phyloP scores from a whole-genome alignment of 2,797 vertebrate species.

The Tragopan temminckii region DNA sequence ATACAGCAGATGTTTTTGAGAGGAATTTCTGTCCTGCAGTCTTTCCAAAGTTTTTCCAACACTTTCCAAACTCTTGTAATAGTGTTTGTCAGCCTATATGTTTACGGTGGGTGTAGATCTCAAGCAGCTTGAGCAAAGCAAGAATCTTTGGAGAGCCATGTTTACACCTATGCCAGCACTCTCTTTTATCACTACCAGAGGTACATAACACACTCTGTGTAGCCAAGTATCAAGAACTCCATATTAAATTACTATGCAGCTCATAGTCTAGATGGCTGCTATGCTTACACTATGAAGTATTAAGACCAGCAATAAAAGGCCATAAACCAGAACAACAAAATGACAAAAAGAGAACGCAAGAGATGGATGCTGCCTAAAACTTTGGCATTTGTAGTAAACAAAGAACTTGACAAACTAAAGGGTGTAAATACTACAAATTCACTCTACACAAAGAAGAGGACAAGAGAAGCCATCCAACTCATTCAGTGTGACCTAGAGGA shows the following conservation, averaged over 20 bases:
- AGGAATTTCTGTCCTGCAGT: neutral
- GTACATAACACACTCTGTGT: neutral
- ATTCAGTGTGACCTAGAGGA: neutral
- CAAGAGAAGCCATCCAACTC: neutral
- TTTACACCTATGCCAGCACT: neutral
- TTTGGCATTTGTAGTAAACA: neutral
- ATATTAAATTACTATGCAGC: neutral
- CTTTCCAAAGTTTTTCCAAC: no score
- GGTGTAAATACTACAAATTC: neutral
- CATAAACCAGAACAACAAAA: neutral
- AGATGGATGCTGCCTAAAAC: neutral
- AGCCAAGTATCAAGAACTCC: neutral
- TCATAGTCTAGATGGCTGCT: neutral
- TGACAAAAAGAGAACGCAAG: neutral
- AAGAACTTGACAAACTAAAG: neutral
- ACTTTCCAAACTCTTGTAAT: neutral
- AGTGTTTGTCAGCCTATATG: neutral
- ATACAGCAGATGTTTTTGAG: neutral
- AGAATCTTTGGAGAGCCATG: neutral
- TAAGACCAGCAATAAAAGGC: neutral
- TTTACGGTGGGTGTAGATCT: accelerated
- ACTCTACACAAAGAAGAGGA: neutral
- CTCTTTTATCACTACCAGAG: neutral
- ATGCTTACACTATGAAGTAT: neutral
- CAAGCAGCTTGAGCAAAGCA: neutral